A percentile compares a stretch with the other conserved stretches of the same genome.
These are phyloP conservation scores for Campoplex capitator DNA, from an alignment of 2,888 invertebrate genomes.

Conservation along the genomic window DNA sequence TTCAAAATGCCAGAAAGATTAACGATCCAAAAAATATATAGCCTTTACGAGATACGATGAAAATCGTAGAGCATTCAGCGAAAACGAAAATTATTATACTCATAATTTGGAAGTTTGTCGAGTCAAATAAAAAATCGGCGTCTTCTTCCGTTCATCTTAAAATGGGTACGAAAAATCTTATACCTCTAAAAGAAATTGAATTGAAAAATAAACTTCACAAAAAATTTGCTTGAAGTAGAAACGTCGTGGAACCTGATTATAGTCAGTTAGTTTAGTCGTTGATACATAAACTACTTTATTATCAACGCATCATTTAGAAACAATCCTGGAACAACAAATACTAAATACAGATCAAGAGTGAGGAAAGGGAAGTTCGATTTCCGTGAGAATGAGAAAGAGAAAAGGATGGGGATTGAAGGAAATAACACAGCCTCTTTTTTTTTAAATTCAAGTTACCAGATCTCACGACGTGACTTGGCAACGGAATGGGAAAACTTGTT, in stretches of 20 bases:
- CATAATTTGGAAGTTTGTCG: not conserved
- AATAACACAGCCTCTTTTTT: constrained; percentile 61
- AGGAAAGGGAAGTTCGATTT: constrained; percentile 37
- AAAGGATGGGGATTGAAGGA: constrained; percentile 50
- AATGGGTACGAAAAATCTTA: not conserved
- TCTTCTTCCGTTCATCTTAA: not conserved
- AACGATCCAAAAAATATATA: not conserved
- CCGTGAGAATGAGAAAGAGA: constrained; percentile 43
- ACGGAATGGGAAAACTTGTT: constrained; percentile 71
- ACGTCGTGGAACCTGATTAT: not conserved
- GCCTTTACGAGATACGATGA: not conserved
- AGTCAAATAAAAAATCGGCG: not conserved
- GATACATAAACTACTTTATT: not conserved
- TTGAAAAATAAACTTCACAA: not conserved
- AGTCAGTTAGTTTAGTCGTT: not conserved
- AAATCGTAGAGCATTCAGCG: not conserved
- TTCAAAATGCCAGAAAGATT: not conserved
- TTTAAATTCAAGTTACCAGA: constrained; percentile 71
- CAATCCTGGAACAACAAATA: constrained; percentile 36
- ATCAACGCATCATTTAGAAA: constrained; percentile 20
- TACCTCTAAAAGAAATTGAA: not conserved
- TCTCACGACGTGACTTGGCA: constrained; percentile 77
- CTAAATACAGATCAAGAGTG: constrained; percentile 1
- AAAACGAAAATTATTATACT: not conserved
- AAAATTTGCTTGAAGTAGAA: not conserved